Base-by-base conservation (phyloP, 1,140 invertebrate genomes). In the Carposina sasakii region DNA sequence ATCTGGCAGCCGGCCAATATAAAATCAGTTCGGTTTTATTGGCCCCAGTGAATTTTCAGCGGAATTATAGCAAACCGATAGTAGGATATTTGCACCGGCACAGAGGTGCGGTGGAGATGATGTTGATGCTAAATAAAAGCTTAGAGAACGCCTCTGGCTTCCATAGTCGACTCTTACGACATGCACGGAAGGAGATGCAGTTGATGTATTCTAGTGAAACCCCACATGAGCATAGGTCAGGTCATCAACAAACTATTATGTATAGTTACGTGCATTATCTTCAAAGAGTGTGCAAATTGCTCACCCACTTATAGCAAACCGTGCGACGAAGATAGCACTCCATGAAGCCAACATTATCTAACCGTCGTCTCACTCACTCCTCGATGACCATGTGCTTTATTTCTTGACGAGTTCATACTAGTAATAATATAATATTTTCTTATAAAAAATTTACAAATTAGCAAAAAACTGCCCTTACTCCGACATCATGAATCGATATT, bases 21-120 rank as follows among this genome's bases (percentile, higher is more conserved):
- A 10, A 39, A 21, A n/a, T 12, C 6, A 12, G 17, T 17, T 9
- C 2, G 3, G 8, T 36, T 39, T 39, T 39, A 39, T 39, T 39
- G 36, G 19, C 15, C 16, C 36, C 36, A 39, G 2, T 39, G 36
- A 39, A 39, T 39, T 21, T 39, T 21, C 36, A 39, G 15, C 36
- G 36, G 36, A 39, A 39, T 39, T 39, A 39, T 39, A 39, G 2
- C 19, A 8, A 17, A 12, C 17, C 36, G 36, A 39, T 39, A 3
- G 36, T 17, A 39, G 36, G n/a, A 22, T 39, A 39, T 21, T 39
- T 20, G 36, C 16, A 1, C 6, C 8, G 2, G 36, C 9, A 39
- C 36, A 39, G 17, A 39, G 36, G 10, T 15, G 10, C n/a, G n/a
- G n/a, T 21, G 36, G 36, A 39, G 20, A 21, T 9, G 36, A 5